Evolutionary conservation across 2,113 vertebrate species (phyloP).

Genomic region (Hydrolagus affinis): DNA sequence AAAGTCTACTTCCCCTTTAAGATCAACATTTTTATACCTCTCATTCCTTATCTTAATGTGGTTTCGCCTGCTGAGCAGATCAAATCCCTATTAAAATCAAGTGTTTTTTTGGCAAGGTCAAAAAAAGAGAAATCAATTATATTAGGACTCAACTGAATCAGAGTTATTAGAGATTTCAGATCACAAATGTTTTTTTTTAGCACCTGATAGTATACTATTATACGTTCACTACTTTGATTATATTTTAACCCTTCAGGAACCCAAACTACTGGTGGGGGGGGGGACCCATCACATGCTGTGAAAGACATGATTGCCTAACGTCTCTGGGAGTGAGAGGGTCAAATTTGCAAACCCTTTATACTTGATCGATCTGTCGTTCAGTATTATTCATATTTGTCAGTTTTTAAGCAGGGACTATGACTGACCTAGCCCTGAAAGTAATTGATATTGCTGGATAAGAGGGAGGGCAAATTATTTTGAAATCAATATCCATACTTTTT

Average conservation of each 20-base stretch:
- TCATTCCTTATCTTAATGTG: background rate
- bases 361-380: constrained; percentile 30
- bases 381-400: constrained; percentile 33
- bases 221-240: background rate
- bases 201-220: constrained; percentile 1
- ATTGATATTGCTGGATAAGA: constrained; percentile 32
- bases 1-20: background rate
- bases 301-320: constrained; percentile 1
- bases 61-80: background rate
- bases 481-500: constrained; percentile 33
- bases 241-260: constrained; percentile 9
- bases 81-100: background rate
- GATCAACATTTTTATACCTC: background rate
- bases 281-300: background rate
- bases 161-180: constrained; percentile 1
- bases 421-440: constrained; percentile 32
- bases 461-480: constrained; percentile 32
- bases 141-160: background rate
- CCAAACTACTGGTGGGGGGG: background rate
- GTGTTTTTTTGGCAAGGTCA: constrained; percentile 16
- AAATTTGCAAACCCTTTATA: constrained; percentile 30
- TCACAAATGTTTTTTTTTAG: constrained; percentile 19
- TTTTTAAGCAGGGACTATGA: constrained; percentile 31
- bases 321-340: constrained; percentile 21
- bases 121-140: constrained; percentile 22